Conservation (phyloP, 2,113 vertebrate species). For the Tangachromis dhanisi region DNA sequence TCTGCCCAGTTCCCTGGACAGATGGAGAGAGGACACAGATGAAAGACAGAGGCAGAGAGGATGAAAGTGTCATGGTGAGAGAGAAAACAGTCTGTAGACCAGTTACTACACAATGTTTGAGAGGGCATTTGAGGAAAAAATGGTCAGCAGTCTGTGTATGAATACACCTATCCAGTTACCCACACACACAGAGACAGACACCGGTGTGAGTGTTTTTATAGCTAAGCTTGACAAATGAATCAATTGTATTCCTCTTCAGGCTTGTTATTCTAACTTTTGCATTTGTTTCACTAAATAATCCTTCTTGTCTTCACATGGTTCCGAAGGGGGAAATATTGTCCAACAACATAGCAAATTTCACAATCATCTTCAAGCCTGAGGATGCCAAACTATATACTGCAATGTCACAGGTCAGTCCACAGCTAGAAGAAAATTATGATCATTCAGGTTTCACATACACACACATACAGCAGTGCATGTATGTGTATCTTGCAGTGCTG, state of each 20-base stretch:
- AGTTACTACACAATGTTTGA: conserved; percentile 8
- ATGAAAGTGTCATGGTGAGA: neutral
- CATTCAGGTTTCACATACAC: neutral
- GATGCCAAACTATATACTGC: conserved; percentile 79
- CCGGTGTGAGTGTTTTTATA: neutral
- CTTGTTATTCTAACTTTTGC: neutral
- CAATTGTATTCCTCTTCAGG: neutral
- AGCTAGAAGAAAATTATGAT: neutral
- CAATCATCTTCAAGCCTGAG: conserved; percentile 75
- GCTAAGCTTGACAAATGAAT: neutral
- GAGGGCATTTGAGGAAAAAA: neutral
- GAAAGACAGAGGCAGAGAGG: neutral
- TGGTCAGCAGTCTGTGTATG: neutral
- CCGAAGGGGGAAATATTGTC: conserved; percentile 84
- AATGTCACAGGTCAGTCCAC: conserved; percentile 74
- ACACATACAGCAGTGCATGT: neutral
- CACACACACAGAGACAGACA: neutral
- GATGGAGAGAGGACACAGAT: neutral
- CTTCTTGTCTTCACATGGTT: conserved; percentile 19
- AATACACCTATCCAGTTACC: neutral
- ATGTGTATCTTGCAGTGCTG: neutral
- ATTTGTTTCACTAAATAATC: neutral
- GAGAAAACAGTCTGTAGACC: neutral
- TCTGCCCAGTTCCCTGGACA: neutral
- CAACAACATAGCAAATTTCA: conserved; percentile 70